These are phyloP conservation scores for Meiosimyza decipiens DNA, from an alignment of 2,888 invertebrate genomes.

Conservation along the genomic window DNA sequence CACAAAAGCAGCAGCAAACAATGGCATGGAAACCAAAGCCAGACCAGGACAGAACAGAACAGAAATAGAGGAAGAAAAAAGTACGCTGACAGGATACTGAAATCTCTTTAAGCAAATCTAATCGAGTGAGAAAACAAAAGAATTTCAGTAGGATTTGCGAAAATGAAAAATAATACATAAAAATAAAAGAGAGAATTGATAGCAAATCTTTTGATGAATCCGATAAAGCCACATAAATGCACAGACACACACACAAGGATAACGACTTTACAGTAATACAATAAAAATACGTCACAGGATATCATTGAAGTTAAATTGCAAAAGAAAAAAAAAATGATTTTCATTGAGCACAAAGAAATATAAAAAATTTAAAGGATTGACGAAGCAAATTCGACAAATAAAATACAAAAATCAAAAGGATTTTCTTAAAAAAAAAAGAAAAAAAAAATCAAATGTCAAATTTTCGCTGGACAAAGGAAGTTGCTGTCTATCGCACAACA, in stretches of 20 bases:
- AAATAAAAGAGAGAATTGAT: slow-evolving; percentile 36
- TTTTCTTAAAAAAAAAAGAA: slow-evolving; percentile 7
- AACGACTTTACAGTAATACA: background rate
- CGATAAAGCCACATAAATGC: slow-evolving; percentile 35
- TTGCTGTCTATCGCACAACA: background rate
- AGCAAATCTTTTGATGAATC: slow-evolving; percentile 44
- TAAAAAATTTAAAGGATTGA: slow-evolving; percentile 4
- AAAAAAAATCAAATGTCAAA: slow-evolving; percentile 12
- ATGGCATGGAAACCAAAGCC: slow-evolving; percentile 10
- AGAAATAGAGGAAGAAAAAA: slow-evolving; percentile 38
- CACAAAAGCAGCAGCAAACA: slow-evolving; percentile 19
- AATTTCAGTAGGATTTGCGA: slow-evolving; percentile 29
- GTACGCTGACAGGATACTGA: slow-evolving; percentile 34
- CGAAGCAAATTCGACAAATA: slow-evolving; percentile 12
- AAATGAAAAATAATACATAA: slow-evolving; percentile 30
- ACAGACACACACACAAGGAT: slow-evolving; percentile 19
- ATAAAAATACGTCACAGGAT: slow-evolving; percentile 12
- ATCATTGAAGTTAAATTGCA: slow-evolving; percentile 21
- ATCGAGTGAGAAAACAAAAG: slow-evolving; percentile 50
- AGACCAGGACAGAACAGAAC: slow-evolving; percentile 17
- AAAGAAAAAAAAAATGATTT: slow-evolving; percentile 23
- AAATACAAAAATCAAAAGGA: slow-evolving; percentile 1
- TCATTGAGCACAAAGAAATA: slow-evolving; percentile 7
- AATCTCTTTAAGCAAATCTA: slow-evolving; percentile 51
- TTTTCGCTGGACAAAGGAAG: background rate